These are phyloP conservation scores for Aurelia sp. DNA, from an alignment of 30 jellyfish, hydroid and myxozoan genomes.

Conservation along the genomic window DNA sequence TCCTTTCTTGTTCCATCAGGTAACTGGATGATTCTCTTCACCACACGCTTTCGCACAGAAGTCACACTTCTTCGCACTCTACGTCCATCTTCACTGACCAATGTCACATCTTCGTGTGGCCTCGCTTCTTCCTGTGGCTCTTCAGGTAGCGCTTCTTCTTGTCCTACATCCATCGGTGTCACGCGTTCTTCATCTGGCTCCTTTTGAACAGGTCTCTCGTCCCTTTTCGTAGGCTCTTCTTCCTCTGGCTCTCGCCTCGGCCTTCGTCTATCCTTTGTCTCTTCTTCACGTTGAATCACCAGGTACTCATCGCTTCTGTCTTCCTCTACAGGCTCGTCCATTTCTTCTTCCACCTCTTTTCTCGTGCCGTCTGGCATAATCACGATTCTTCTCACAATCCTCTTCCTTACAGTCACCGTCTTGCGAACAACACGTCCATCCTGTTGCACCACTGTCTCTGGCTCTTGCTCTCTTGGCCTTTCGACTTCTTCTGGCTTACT, in stretches of 20 bases:
- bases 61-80: conserved; percentile 48
- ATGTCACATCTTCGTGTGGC: conserved; percentile 2
- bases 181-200: conserved; percentile 14
- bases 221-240: not conserved
- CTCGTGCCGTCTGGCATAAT: conserved; percentile 75
- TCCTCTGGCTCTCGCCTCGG: conserved; percentile 15
- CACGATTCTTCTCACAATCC: conserved; percentile 65
- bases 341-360: conserved; percentile 55
- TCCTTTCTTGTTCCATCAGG: conserved; percentile 88
- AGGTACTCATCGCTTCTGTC: conserved; percentile 9
- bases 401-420: conserved; percentile 62
- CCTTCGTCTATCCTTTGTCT: not conserved
- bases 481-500: conserved; percentile 2
- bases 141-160: conserved; percentile 20
- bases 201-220: not conserved
- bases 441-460: conserved; percentile 20
- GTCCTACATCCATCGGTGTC: conserved; percentile 42
- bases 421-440: conserved; percentile 68
- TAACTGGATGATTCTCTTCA: conserved; percentile 71
- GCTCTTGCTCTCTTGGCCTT: conserved; percentile 29
- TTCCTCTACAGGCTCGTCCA: conserved; percentile 31
- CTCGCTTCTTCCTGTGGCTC: conserved; percentile 11
- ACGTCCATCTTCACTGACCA: conserved; percentile 56
- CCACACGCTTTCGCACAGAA: conserved; percentile 76
- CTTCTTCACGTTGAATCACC: conserved; percentile 21